Percentiles rank a stretch among this genome's conserved stretches.
phyloP scores from a whole-genome alignment of 2,113 vertebrate genomes.

The Girardinichthys multiradiatus region DNA sequence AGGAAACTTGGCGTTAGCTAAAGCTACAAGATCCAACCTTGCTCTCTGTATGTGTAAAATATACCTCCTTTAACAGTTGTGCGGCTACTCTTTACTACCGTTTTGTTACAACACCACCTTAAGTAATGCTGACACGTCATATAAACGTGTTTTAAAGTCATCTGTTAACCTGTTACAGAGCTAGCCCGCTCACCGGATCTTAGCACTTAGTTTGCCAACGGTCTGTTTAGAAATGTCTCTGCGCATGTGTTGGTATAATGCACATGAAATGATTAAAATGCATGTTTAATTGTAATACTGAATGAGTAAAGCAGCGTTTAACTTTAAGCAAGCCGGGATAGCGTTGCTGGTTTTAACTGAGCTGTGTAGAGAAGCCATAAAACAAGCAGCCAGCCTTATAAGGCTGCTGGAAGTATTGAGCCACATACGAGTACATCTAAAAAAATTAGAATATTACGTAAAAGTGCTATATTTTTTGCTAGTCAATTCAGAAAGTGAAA shows the following conservation, averaged over 20 bases:
- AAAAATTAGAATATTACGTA: too few relatives aligned
- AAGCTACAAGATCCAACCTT: constrained; percentile 30
- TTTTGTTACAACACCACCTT: rapidly evolving
- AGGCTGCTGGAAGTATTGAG: constrained; percentile 5
- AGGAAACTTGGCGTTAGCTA: constrained; percentile 19
- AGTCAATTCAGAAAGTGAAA: too few relatives aligned
- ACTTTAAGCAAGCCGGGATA: constrained; percentile 30
- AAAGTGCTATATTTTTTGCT: too few relatives aligned
- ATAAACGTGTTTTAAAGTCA: constrained; percentile 12
- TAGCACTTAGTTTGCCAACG: not conserved
- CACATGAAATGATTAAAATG: not conserved
- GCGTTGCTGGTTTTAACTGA: constrained; percentile 32
- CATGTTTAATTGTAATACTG: rapidly evolving
- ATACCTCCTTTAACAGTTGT: not conserved
- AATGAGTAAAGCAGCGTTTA: not conserved
- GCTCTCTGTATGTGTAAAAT: constrained; percentile 25
- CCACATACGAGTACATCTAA: too few relatives aligned
- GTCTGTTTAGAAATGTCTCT: not conserved
- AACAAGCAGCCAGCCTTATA: constrained; percentile 24
- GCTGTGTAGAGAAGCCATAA: constrained; percentile 17
- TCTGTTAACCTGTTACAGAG: not conserved
- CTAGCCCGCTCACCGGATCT: constrained; percentile 42
- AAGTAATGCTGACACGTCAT: not conserved
- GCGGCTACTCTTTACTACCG: not conserved
- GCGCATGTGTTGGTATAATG: not conserved